Evolutionary conservation across 2,888 invertebrate species (phyloP).

Genomic region (Pachliopta kotzebuea): DNA sequence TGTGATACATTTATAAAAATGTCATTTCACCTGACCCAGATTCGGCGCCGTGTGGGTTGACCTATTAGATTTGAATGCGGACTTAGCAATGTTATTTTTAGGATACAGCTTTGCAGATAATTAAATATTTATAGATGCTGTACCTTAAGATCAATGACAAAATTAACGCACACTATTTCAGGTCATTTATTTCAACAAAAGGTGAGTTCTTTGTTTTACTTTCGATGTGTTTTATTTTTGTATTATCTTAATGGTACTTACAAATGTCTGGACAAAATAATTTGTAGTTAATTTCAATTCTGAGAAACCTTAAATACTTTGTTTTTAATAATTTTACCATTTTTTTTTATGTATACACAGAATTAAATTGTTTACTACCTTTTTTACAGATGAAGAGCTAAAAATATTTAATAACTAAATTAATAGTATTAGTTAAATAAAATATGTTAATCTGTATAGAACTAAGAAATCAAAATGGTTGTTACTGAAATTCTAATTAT

Average conservation of each 20-base stretch:
- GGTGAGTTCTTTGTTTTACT: constrained; percentile 71
- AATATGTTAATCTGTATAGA: constrained; percentile 6
- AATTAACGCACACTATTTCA: constrained; percentile 42
- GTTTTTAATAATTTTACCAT: neutral
- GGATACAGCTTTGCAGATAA: constrained; percentile 76
- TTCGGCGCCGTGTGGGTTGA: constrained; percentile 73
- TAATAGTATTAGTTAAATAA: constrained; percentile 5
- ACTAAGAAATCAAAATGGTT: constrained; percentile 17
- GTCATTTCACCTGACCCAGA: constrained; percentile 75
- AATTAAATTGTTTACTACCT: neutral
- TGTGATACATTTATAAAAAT: constrained; percentile 33
- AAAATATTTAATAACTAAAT: neutral
- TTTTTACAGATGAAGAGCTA: constrained; percentile 19
- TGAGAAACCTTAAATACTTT: neutral
- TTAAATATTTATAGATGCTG: constrained; percentile 75
- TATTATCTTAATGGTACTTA: neutral
- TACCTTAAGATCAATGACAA: constrained; percentile 47
- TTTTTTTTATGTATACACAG: neutral
- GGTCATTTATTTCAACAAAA: constrained; percentile 48
- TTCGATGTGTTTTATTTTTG: neutral
- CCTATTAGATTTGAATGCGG: constrained; percentile 75
- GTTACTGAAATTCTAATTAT: constrained; percentile 8
- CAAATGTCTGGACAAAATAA: neutral
- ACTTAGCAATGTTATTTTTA: constrained; percentile 75
- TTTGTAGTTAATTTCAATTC: neutral